A percentile compares a stretch with the other conserved stretches of the same genome.
Conservation (phyloP, 1,140 invertebrate species). For the Pristionchus pacificus region DNA sequence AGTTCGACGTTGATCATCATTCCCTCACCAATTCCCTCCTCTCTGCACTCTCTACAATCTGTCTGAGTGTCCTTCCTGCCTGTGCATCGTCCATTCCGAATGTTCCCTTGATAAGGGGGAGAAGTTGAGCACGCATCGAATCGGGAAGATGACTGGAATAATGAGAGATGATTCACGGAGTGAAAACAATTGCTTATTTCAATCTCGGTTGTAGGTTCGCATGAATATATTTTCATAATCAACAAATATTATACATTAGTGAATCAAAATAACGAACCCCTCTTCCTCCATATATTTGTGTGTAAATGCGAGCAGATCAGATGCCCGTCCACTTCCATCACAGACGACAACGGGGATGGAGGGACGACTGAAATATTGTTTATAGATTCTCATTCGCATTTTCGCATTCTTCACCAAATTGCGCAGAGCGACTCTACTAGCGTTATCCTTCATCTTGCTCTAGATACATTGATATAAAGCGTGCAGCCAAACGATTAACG, state of each 20-base stretch:
- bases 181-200: too few relatives aligned
- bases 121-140: slow-evolving; percentile 34
- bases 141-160: slow-evolving; percentile 43
- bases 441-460: not conserved
- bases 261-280: too few relatives aligned
- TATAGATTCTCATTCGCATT: not conserved
- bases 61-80: slow-evolving; percentile 37
- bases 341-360: slow-evolving; percentile 93
- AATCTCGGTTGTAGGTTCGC: too few relatives aligned
- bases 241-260: too few relatives aligned
- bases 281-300: slow-evolving; percentile 68
- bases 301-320: slow-evolving; percentile 90
- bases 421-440: too few relatives aligned
- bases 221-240: too few relatives aligned
- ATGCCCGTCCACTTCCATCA: slow-evolving; percentile 89
- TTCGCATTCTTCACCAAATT: too few relatives aligned
- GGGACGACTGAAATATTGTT: slow-evolving; percentile 60
- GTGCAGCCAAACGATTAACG: not conserved
- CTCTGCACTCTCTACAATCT: slow-evolving; percentile 41
- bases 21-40: slow-evolving; percentile 33
- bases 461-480: not conserved
- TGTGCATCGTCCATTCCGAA: slow-evolving; percentile 42
- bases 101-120: slow-evolving; percentile 34
- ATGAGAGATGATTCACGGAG: slow-evolving; percentile 6
- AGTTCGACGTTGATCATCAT: too few relatives aligned